These are phyloP conservation scores for Amorpha juglandis DNA, from an alignment of 2,888 invertebrate species.

Conservation along the genomic window DNA sequence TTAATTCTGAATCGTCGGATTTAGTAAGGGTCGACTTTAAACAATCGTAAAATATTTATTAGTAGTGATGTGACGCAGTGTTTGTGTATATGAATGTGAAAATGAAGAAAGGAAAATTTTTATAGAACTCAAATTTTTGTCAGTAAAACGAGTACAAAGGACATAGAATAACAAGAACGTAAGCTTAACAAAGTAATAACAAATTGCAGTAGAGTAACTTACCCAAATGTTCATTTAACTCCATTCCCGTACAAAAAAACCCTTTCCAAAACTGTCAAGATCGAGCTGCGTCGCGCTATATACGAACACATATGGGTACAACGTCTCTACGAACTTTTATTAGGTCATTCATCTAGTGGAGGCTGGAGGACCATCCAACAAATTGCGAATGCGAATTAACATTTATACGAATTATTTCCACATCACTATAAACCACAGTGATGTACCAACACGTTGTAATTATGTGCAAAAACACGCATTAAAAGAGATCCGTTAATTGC, in stretches of 20 bases:
- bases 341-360: background rate
- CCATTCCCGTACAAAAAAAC: background rate
- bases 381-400: slow-evolving; percentile 24
- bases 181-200: too few species aligned
- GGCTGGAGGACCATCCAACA: background rate
- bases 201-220: too few species aligned
- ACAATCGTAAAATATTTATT: slow-evolving; percentile 24
- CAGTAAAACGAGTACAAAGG: too few species aligned
- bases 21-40: slow-evolving; percentile 28
- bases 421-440: slow-evolving; percentile 30
- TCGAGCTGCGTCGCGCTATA: background rate
- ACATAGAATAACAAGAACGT: too few species aligned
- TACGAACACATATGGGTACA: background rate
- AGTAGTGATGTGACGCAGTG: background rate
- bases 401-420: slow-evolving; percentile 24
- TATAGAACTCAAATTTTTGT: too few species aligned
- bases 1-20: slow-evolving; percentile 24
- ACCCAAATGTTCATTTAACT: background rate
- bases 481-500: slow-evolving; percentile 60
- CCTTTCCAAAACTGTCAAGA: background rate
- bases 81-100: background rate
- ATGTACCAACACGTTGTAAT: slow-evolving; percentile 34
- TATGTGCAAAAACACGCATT: slow-evolving; percentile 37
- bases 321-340: background rate
- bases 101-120: background rate